A percentile compares a stretch with the other conserved stretches of the same genome.
Conservation (phyloP, 2,888 invertebrate species). For the Agonopterix alstromeriana region DNA sequence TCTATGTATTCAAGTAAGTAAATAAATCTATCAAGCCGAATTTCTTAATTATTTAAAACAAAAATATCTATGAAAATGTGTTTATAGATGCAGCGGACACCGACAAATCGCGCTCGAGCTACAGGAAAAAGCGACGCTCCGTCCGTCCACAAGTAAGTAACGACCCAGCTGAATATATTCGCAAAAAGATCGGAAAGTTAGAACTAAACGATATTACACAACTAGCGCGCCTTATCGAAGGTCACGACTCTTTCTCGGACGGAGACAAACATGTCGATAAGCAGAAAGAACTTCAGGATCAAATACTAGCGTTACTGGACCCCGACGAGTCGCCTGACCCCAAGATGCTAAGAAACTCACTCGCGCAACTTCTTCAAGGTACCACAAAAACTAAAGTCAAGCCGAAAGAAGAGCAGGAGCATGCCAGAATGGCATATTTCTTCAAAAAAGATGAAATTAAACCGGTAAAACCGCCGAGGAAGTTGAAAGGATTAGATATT, state of each 20-base stretch:
- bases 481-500: conserved; percentile 49
- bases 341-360: conserved; percentile 35
- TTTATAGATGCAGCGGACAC: conserved; percentile 49
- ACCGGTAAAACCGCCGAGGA: conserved; percentile 37
- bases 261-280: conserved; percentile 29
- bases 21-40: no score
- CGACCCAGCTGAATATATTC: conserved; percentile 54
- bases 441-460: conserved; percentile 28
- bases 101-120: conserved; percentile 59
- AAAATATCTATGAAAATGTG: background rate
- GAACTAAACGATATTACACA: conserved; percentile 58
- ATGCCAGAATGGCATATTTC: conserved; percentile 32
- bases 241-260: conserved; percentile 38
- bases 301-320: conserved; percentile 54
- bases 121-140: conserved; percentile 56
- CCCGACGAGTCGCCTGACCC: conserved; percentile 57
- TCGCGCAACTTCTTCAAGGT: conserved; percentile 49
- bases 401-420: conserved; percentile 16
- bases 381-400: conserved; percentile 32
- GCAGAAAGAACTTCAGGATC: conserved; percentile 52
- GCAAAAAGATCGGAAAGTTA: conserved; percentile 57
- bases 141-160: conserved; percentile 64
- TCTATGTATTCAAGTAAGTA: conserved; percentile 59
- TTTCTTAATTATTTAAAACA: no score
- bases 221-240: conserved; percentile 56